These are phyloP conservation scores for Distichodus sexfasciatus DNA, from an alignment of 2,797 vertebrate genomes.

Conservation along the genomic window DNA sequence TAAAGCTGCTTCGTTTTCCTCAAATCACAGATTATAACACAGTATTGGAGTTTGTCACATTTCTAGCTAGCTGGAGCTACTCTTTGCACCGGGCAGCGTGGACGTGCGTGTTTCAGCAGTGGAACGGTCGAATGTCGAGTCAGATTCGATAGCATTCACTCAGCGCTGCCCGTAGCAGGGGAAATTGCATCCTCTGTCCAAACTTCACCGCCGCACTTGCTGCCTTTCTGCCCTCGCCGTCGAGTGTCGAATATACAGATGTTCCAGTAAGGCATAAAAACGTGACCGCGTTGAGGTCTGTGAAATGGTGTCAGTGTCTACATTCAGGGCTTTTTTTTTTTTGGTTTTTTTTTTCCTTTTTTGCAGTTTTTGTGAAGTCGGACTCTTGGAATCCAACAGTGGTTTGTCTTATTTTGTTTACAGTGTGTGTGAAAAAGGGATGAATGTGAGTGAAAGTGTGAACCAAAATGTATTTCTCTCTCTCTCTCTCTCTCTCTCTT, in stretches of 20 bases:
- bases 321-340: conserved; percentile 14
- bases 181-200: background rate
- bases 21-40: too few relatives aligned
- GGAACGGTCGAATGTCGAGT: background rate
- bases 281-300: conserved; percentile 3
- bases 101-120: too few relatives aligned
- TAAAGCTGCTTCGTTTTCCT: too few relatives aligned
- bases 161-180: background rate
- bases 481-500: conserved; percentile 10
- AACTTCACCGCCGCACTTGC: conserved; percentile 27
- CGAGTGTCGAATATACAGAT: conserved; percentile 9
- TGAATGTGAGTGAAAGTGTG: conserved; percentile 1
- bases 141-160: background rate
- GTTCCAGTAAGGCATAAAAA: conserved; percentile 28
- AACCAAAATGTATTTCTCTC: conserved; percentile 31
- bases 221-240: conserved; percentile 41
- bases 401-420: conserved; percentile 7
- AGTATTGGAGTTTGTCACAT: too few relatives aligned
- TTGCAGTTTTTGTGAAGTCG: background rate
- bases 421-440: background rate
- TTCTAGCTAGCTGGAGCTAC: too few relatives aligned
- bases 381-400: conserved; percentile 13
- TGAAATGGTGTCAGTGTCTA: conserved; percentile 3
- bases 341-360: background rate
- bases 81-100: too few relatives aligned